These are phyloP conservation scores for Centropus unirufus DNA, from an alignment of 2,113 vertebrate species.

Conservation along the genomic window DNA sequence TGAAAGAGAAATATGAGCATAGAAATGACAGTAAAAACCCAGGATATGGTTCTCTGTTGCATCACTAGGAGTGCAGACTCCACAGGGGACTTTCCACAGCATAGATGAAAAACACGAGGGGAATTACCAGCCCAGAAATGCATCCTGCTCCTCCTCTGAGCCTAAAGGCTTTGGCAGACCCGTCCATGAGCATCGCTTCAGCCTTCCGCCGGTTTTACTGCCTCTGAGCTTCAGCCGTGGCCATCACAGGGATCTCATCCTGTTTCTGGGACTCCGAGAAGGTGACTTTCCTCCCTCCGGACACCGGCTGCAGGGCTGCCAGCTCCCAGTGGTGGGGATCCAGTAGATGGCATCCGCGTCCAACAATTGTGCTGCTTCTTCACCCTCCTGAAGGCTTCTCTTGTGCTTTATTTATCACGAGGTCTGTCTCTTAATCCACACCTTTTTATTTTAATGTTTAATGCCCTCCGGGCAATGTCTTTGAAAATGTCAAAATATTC, in stretches of 20 bases:
- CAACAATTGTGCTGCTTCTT: background rate
- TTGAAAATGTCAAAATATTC: background rate
- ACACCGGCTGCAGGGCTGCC: background rate
- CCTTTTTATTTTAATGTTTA: background rate
- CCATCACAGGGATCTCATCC: background rate
- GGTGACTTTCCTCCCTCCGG: background rate
- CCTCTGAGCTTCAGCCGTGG: background rate
- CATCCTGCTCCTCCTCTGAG: background rate
- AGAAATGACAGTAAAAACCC: background rate
- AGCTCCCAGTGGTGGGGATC: background rate
- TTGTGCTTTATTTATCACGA: background rate
- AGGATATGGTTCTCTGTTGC: background rate
- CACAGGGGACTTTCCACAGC: background rate
- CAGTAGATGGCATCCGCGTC: conserved; percentile 48
- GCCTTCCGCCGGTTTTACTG: background rate
- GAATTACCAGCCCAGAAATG: background rate
- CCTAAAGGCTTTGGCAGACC: background rate
- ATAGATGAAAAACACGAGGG: background rate
- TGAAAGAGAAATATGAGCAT: background rate
- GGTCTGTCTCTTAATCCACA: background rate
- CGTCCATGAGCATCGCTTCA: background rate
- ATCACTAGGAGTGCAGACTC: background rate
- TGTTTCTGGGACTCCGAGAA: background rate
- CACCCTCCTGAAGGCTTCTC: background rate
- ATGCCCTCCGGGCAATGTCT: background rate